A percentile compares a stretch with the other conserved stretches of the same genome.
These are phyloP conservation scores for Chionoecetes opilio DNA, from an alignment of 1,140 invertebrate genomes.

Conservation along the genomic window DNA sequence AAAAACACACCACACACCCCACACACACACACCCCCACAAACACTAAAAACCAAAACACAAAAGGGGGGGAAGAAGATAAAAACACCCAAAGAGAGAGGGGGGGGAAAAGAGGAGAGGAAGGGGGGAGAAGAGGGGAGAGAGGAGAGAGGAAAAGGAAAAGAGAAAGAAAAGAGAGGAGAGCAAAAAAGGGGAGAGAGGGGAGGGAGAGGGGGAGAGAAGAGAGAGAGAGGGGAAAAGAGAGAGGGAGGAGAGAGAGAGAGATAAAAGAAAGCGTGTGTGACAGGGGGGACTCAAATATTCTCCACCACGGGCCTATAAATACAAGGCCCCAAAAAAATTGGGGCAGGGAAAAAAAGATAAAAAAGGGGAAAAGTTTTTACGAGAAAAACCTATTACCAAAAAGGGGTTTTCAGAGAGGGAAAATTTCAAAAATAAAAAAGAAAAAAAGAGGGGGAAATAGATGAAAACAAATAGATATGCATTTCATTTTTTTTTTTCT, in stretches of 20 bases:
- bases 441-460: neutral
- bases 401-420: neutral
- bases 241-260: constrained; percentile 25
- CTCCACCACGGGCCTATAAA: neutral
- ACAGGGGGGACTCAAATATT: constrained; percentile 17
- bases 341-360: neutral
- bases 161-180: no score
- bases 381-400: neutral
- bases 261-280: neutral
- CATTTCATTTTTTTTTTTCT: neutral
- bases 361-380: neutral
- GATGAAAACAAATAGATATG: neutral
- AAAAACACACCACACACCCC: no score
- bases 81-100: no score
- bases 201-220: neutral
- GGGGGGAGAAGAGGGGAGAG: no score
- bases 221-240: neutral
- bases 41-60: no score
- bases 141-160: no score
- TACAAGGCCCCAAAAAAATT: neutral
- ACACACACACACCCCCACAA: no score
- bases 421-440: neutral
- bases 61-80: no score
- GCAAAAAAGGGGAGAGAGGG: neutral
- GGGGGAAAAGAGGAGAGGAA: no score